phyloP scores from a whole-genome alignment of 2,797 vertebrate genomes.

The Alcedo atthis region DNA sequence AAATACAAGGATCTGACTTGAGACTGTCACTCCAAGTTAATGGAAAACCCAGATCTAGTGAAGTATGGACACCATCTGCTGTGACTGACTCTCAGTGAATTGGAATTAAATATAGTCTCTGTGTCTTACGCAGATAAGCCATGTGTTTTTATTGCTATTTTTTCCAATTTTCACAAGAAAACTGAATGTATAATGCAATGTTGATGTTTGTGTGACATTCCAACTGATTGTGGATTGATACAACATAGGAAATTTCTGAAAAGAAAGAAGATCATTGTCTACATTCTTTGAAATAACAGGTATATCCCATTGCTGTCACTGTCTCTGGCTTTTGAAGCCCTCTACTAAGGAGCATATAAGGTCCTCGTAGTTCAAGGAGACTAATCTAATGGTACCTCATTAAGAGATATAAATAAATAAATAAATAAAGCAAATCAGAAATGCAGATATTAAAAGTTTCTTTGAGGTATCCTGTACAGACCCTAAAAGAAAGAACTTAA shows the following conservation, averaged over 20 bases:
- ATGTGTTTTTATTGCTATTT: not conserved
- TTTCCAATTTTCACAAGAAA: not conserved
- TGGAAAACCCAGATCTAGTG: not conserved
- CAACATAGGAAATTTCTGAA: constrained; percentile 2
- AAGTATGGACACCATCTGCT: constrained; percentile 26
- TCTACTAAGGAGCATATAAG: not conserved
- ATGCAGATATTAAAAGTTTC: not conserved
- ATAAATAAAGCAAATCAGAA: not conserved
- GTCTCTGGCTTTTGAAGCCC: constrained; percentile 5
- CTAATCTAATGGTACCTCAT: constrained; percentile 10
- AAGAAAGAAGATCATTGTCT: constrained; percentile 15
- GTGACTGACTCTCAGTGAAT: not conserved
- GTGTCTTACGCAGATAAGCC: not conserved
- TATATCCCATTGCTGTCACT: not conserved
- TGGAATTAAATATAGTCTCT: not conserved
- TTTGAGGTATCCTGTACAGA: not conserved
- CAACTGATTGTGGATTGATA: not conserved
- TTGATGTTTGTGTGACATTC: not conserved
- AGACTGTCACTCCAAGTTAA: not conserved
- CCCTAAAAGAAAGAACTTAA: not conserved
- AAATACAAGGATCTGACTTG: not conserved
- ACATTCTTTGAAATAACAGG: constrained; percentile 27
- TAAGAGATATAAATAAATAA: not conserved
- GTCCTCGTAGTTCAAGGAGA: constrained; percentile 7
- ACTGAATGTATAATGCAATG: not conserved